phyloP scores from a whole-genome alignment of 1,140 invertebrate genomes.

The Anoplophora glabripennis region DNA sequence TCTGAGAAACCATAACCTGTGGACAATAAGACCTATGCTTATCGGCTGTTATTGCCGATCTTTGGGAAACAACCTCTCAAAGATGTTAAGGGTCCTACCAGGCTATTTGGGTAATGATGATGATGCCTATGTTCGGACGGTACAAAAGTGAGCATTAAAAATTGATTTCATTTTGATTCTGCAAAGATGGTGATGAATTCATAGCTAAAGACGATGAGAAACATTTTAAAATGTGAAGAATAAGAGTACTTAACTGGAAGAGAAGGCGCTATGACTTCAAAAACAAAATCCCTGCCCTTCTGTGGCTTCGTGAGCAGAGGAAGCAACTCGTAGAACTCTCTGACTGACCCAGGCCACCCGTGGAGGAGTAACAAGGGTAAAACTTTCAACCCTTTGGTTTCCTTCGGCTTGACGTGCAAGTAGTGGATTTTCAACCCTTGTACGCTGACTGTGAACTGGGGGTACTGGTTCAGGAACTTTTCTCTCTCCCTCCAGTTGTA shows the following conservation, averaged over 20 bases:
- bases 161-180: no score
- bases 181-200: no score
- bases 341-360: slow-evolving; percentile 89
- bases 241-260: slow-evolving; percentile 45
- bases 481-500: slow-evolving; percentile 73
- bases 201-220: no score
- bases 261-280: slow-evolving; percentile 75
- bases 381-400: slow-evolving; percentile 37
- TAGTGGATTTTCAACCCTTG: slow-evolving; percentile 65
- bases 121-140: no score
- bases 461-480: slow-evolving; percentile 65
- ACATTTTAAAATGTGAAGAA: no score
- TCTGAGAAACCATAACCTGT: slow-evolving; percentile 79
- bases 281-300: slow-evolving; percentile 62
- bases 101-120: no score
- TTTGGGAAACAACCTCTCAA: no score
- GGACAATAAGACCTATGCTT: no score
- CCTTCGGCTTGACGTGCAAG: slow-evolving; percentile 58
- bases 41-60: no score
- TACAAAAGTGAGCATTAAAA: no score
- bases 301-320: slow-evolving; percentile 63
- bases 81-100: no score
- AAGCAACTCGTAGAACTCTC: slow-evolving; percentile 82
- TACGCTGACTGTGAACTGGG: slow-evolving; percentile 64
- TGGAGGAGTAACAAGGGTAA: slow-evolving; percentile 73